Percentiles rank a stretch among this genome's conserved stretches.
Conservation (phyloP, 2,888 invertebrate genomes). For the Aquatica leii region DNA sequence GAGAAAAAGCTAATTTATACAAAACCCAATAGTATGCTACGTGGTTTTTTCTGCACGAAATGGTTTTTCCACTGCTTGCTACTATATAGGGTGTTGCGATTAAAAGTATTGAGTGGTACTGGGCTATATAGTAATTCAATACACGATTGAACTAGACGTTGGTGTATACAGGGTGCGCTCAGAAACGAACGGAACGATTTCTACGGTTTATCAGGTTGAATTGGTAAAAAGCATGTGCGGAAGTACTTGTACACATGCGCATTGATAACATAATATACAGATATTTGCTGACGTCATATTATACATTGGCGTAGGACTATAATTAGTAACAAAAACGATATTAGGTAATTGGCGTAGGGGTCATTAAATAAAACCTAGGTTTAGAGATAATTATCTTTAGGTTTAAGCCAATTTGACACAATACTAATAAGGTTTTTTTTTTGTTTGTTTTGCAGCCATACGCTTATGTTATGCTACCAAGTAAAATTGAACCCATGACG, state of each 20-base stretch:
- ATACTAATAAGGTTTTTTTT: too few relatives aligned
- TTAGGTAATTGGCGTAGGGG: neutral
- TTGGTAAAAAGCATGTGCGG: conserved; percentile 12
- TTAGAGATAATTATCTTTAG: neutral
- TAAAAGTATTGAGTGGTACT: too few relatives aligned
- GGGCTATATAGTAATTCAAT: conserved; percentile 6
- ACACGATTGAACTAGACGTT: neutral
- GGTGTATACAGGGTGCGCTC: conserved; percentile 26
- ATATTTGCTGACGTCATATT: conserved; percentile 4
- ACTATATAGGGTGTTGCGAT: too few relatives aligned
- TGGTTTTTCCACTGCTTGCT: too few relatives aligned
- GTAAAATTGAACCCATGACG: neutral
- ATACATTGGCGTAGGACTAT: conserved; percentile 18
- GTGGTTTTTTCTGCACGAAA: too few relatives aligned
- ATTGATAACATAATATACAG: conserved; percentile 5
- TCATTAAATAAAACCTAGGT: conserved; percentile 5
- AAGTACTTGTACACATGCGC: conserved; percentile 17
- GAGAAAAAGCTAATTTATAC: too few relatives aligned
- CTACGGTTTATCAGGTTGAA: neutral
- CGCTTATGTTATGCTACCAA: neutral
- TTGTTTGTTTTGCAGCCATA: too few relatives aligned
- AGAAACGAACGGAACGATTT: conserved; percentile 12
- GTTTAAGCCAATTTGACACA: neutral
- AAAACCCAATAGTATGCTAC: too few relatives aligned
- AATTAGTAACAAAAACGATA: conserved; percentile 5